Percentiles rank a stretch among this genome's conserved stretches.
phyloP scores from a whole-genome alignment of 2,888 invertebrate genomes.

The Keiferia lycopersicella region DNA sequence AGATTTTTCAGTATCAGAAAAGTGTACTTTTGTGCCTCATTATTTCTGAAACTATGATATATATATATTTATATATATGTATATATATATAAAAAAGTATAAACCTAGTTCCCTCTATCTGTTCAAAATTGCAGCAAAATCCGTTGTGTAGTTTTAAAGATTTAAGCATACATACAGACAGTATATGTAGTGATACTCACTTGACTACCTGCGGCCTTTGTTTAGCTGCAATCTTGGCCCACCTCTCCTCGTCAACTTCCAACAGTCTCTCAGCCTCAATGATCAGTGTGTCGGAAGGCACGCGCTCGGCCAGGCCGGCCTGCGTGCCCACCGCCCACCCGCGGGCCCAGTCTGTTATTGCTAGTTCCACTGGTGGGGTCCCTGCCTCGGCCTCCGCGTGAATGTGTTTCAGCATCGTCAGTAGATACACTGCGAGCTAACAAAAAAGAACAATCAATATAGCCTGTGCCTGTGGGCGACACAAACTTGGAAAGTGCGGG shows the following conservation, averaged over 20 bases:
- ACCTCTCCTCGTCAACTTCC: constrained; percentile 51
- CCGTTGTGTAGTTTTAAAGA: too few relatives aligned
- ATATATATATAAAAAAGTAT: too few relatives aligned
- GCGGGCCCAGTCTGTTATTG: constrained; percentile 73
- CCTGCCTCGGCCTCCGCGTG: constrained; percentile 53
- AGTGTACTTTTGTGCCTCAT: too few relatives aligned
- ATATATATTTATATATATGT: too few relatives aligned
- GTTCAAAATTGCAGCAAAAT: too few relatives aligned
- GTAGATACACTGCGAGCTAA: constrained; percentile 69
- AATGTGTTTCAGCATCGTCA: constrained; percentile 57
- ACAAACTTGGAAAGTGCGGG: too few relatives aligned
- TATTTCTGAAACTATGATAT: too few relatives aligned
- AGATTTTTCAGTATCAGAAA: too few relatives aligned
- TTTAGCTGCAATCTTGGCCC: constrained; percentile 41
- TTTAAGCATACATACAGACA: too few relatives aligned
- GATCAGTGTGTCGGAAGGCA: constrained; percentile 43
- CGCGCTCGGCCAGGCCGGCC: constrained; percentile 55
- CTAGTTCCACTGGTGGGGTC: constrained; percentile 52
- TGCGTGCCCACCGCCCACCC: constrained; percentile 67
- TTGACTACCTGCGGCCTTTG: constrained; percentile 43
- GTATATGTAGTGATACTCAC: too few relatives aligned
- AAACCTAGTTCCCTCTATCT: too few relatives aligned
- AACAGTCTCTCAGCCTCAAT: constrained; percentile 56
- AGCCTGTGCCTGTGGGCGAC: too few relatives aligned
- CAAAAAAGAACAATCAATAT: neutral